Evolutionary conservation across 2,797 vertebrate genomes (phyloP).

Genomic region (Phaenicophaeus curvirostris): DNA sequence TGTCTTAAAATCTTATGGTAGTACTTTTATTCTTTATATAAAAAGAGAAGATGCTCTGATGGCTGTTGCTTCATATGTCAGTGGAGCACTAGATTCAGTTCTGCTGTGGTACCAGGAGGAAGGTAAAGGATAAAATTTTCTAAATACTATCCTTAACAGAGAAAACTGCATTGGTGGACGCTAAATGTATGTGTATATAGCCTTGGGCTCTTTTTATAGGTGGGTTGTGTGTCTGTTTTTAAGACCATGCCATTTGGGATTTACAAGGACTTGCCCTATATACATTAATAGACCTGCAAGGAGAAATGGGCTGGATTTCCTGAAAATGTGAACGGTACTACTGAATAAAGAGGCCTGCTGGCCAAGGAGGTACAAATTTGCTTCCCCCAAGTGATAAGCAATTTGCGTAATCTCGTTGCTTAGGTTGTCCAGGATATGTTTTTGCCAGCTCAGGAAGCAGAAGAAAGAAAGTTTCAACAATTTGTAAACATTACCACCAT

Average conservation of each 20-base stretch:
- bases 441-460: constrained; percentile 83
- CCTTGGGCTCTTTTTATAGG: background rate
- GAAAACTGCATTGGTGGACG: background rate
- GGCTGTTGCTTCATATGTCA: background rate
- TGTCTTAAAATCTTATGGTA: background rate
- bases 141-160: accelerated
- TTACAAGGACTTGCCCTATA: background rate
- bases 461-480: constrained; percentile 90
- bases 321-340: background rate
- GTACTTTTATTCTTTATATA: background rate
- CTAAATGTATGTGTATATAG: accelerated
- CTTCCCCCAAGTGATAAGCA: constrained; percentile 33
- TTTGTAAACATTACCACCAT: constrained; percentile 86
- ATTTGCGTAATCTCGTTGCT: constrained; percentile 60
- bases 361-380: background rate
- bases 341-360: background rate
- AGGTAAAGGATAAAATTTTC: background rate
- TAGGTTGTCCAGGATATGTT: constrained; percentile 83
- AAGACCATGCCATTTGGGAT: background rate
- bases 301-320: background rate
- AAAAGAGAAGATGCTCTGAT: background rate
- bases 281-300: background rate
- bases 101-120: background rate
- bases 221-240: background rate
- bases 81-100: background rate